Conservation (phyloP, 2,888 invertebrate genomes). For the Zelleria hepariella region DNA sequence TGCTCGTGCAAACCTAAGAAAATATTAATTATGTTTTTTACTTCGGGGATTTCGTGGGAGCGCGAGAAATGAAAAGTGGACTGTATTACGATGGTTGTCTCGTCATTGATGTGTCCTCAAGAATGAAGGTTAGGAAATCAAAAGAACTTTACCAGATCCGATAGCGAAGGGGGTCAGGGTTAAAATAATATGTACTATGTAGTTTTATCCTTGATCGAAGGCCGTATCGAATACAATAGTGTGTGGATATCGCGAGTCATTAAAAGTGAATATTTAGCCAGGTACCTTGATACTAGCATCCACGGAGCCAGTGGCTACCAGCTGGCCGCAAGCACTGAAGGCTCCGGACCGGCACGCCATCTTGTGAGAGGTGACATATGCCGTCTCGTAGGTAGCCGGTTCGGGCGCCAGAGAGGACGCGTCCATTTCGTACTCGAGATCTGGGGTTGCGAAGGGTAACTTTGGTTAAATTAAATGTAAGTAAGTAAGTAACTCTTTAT, state of each 20-base stretch:
- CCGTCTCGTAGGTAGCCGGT: constrained; percentile 97
- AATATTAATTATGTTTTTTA: not conserved
- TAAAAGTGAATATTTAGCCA: too few species aligned
- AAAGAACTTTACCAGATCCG: not conserved
- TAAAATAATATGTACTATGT: too few species aligned
- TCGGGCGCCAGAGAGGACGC: constrained; percentile 94
- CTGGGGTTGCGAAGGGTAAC: constrained; percentile 56
- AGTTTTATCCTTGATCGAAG: too few species aligned
- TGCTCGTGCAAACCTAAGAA: too few species aligned
- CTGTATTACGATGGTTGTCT: too few species aligned
- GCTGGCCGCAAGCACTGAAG: constrained; percentile 94
- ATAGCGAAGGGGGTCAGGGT: not conserved
- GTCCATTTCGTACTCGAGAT: constrained; percentile 97
- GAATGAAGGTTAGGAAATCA: not conserved
- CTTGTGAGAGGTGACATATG: constrained; percentile 98
- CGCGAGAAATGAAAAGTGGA: too few species aligned
- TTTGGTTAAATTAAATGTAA: too few species aligned
- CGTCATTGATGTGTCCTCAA: too few species aligned
- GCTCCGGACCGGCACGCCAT: constrained; percentile 96
- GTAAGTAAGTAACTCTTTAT: too few species aligned
- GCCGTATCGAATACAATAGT: too few species aligned
- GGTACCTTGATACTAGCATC: constrained; percentile 98
- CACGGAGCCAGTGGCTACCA: constrained; percentile 98
- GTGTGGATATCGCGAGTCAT: too few species aligned
- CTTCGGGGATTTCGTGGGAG: too few species aligned